Evolutionary conservation across 2,797 vertebrate genomes (phyloP).

Genomic region (Nyctibius grandis): DNA sequence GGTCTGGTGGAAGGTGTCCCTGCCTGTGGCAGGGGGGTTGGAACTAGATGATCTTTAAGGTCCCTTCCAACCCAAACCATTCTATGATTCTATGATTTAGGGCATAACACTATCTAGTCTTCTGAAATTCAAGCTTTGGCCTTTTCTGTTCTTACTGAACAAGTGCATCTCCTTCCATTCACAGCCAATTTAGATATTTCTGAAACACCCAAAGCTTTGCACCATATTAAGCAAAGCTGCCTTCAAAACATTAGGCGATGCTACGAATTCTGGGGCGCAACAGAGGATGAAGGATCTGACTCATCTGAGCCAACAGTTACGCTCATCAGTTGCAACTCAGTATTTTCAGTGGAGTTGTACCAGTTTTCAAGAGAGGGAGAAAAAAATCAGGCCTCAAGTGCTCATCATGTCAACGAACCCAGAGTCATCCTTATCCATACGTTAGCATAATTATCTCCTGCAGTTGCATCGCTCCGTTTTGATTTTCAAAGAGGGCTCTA

Average conservation of each 20-base stretch:
- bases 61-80: too few relatives aligned
- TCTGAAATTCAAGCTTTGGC: not conserved
- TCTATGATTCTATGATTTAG: too few relatives aligned
- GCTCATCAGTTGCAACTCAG: slow-evolving; percentile 32
- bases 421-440: slow-evolving; percentile 9
- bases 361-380: not conserved
- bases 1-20: too few relatives aligned
- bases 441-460: slow-evolving; percentile 43
- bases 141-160: not conserved
- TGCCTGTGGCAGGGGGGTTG: too few relatives aligned
- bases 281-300: slow-evolving; percentile 38
- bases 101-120: not conserved
- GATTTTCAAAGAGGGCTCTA: slow-evolving; percentile 30
- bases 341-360: slow-evolving; percentile 25
- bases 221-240: not conserved
- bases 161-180: not conserved
- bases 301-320: slow-evolving; percentile 26
- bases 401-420: slow-evolving; percentile 50
- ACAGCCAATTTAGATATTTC: not conserved
- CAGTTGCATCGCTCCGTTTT: not conserved
- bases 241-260: slow-evolving; percentile 13
- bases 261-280: slow-evolving; percentile 17
- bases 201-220: not conserved
- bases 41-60: too few relatives aligned
- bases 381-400: slow-evolving; percentile 30